Conservation (phyloP, 1,140 invertebrate species). For the Drosophila parabipectinata region DNA sequence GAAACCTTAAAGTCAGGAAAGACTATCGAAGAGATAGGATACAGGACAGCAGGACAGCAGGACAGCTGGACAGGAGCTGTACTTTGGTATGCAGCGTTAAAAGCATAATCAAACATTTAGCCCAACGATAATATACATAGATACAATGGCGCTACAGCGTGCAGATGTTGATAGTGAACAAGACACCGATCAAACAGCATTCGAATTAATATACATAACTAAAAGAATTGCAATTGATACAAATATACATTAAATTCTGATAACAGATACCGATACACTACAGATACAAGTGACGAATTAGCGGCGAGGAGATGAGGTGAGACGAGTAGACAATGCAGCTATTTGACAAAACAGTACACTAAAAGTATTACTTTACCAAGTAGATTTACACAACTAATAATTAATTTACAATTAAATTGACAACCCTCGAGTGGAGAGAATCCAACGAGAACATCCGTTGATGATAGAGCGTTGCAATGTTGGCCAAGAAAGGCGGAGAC, state of each 20-base stretch:
- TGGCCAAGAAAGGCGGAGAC: conserved; percentile 8
- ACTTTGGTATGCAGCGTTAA: conserved; percentile 44
- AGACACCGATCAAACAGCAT: conserved; percentile 74
- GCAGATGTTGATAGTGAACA: conserved; percentile 67
- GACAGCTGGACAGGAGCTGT: conserved; percentile 13
- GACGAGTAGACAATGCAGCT: conserved; percentile 47
- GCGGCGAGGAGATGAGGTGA: conserved; percentile 20
- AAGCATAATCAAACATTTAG: conserved; percentile 81
- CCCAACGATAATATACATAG: conserved; percentile 80
- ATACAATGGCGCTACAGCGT: conserved; percentile 72
- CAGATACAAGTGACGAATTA: conserved; percentile 17
- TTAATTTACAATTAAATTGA: conserved; percentile 63
- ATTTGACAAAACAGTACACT: conserved; percentile 51
- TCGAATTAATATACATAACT: conserved; percentile 69
- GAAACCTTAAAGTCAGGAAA: neutral
- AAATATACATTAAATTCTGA: conserved; percentile 32
- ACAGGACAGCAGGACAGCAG: no score
- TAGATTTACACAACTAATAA: conserved; percentile 58
- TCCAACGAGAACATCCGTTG: conserved; percentile 1
- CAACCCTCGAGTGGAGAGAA: conserved; percentile 12
- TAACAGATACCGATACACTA: neutral
- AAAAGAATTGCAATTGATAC: conserved; percentile 52
- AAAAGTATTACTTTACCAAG: conserved; percentile 79
- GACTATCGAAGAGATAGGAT: neutral
- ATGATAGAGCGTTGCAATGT: conserved; percentile 3